Base-by-base conservation (phyloP, 2,113 vertebrate species). In the Leptodactylus fuscus region DNA sequence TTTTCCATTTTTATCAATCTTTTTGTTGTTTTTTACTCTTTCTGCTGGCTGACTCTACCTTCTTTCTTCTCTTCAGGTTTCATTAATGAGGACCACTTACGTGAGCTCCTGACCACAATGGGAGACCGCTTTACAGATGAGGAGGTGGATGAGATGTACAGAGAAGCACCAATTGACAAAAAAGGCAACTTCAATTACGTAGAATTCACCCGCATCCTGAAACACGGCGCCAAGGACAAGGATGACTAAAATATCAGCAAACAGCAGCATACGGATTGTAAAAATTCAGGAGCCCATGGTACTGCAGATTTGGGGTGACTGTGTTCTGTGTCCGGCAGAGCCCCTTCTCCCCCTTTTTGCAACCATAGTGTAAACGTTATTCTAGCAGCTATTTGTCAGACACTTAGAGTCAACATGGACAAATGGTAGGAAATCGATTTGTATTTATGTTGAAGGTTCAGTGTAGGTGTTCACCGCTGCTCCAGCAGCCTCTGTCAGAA, bases 141-240 rank as follows among this genome's bases (percentile, higher is more conserved):
- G 86, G 98, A 99, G 38, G 98, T 99, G 90, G 98, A 99, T 1
- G 98, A 99, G 94, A 96, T 99, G 91, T 99, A 97, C 93, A 94
- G 98, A 0, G 98, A 99, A 90, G 98, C 98, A 0, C 98, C 98
- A 87, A 99, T 99, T 0, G 98, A 99, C 92, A 98, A 98, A 91
- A 99, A 98, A 90, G 97, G 98, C 91, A 99, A 99, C 91, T 99
- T 99, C 93, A 99, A 99, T 93, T 99, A 99, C 0, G 97, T 97
- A 48, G 98, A 99, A 91, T 99, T 99, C 94, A 99, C 98, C 49
- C 97, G 98, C 90, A 99, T 99, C 90, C 96, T 99, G 88, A 99
- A 99, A 88, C 98, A 99, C 0, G 98, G 98, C 0, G 98, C 98
- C 91, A 99, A 95, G 88, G 95, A 96, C 88, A 96, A 96, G 58